These are phyloP conservation scores for Hoplodrina blanda DNA, from an alignment of 2,888 invertebrate species.

Conservation along the genomic window DNA sequence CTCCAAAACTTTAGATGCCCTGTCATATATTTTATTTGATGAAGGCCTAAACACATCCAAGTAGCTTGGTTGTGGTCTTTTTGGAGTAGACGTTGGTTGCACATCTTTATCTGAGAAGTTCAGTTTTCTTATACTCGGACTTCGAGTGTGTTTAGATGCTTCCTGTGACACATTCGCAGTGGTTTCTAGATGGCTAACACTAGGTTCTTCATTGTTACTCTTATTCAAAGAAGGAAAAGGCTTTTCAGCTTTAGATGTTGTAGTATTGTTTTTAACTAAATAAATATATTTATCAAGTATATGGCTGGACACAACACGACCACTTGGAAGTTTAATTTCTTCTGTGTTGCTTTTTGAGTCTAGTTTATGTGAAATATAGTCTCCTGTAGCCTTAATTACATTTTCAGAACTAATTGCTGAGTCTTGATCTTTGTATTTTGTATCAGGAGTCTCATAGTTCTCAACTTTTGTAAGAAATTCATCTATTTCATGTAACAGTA, in stretches of 20 bases:
- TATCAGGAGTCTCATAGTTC: conserved; percentile 83
- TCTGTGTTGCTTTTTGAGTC: conserved; percentile 72
- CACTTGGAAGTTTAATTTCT: conserved; percentile 81
- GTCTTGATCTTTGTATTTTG: conserved; percentile 73
- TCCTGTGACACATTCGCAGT: conserved; percentile 55
- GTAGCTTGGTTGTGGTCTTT: conserved; percentile 70
- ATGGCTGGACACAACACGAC: conserved; percentile 77
- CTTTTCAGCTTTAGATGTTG: conserved; percentile 68
- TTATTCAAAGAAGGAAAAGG: conserved; percentile 56
- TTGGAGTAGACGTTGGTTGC: conserved; percentile 86
- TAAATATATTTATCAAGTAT: conserved; percentile 87
- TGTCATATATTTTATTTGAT: conserved; percentile 85
- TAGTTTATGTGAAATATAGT: conserved; percentile 82
- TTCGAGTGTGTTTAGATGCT: conserved; percentile 65
- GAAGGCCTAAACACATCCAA: conserved; percentile 81
- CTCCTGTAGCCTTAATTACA: conserved; percentile 84
- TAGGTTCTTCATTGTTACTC: conserved; percentile 57
- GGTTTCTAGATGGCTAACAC: conserved; percentile 61
- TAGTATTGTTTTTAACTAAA: conserved; percentile 79
- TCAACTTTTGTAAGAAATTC: conserved; percentile 87
- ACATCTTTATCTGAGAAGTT: conserved; percentile 85
- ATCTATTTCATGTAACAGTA: conserved; percentile 87
- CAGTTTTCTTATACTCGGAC: conserved; percentile 79
- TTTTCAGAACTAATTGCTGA: conserved; percentile 74
- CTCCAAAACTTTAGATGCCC: conserved; percentile 85